These are phyloP conservation scores for Dioctria rufipes DNA, from an alignment of 2,888 invertebrate species.

Conservation along the genomic window DNA sequence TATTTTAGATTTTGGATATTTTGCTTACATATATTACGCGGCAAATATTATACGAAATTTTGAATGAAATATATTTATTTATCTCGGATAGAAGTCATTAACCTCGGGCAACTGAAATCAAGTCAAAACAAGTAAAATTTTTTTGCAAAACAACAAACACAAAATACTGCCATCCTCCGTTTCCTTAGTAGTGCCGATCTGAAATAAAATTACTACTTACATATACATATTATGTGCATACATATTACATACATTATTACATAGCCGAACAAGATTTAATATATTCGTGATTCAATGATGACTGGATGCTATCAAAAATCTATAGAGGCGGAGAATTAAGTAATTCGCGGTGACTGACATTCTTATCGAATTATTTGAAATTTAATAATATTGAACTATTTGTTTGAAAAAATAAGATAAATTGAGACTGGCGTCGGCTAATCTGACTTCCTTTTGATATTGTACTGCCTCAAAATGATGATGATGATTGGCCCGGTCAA, in stretches of 20 bases:
- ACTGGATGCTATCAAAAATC: neutral
- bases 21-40: neutral
- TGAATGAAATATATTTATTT: neutral
- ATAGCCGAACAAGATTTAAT: neutral
- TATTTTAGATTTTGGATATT: slow-evolving; percentile 5
- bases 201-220: too few relatives aligned
- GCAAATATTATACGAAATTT: neutral
- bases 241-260: too few relatives aligned
- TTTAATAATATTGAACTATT: slow-evolving; percentile 21
- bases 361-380: slow-evolving; percentile 21
- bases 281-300: slow-evolving; percentile 6
- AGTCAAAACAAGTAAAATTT: neutral
- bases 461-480: slow-evolving; percentile 30
- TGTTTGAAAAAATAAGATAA: neutral
- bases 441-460: slow-evolving; percentile 3
- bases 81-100: neutral
- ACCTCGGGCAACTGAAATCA: neutral
- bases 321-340: too few relatives aligned
- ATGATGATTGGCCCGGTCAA: slow-evolving; percentile 32
- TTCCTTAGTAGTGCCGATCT: too few relatives aligned
- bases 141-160: neutral
- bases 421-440: neutral
- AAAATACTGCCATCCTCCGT: too few relatives aligned
- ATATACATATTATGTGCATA: too few relatives aligned
- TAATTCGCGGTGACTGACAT: neutral